phyloP scores from a whole-genome alignment of 2,797 vertebrate species.

The Calcarius lapponicus region DNA sequence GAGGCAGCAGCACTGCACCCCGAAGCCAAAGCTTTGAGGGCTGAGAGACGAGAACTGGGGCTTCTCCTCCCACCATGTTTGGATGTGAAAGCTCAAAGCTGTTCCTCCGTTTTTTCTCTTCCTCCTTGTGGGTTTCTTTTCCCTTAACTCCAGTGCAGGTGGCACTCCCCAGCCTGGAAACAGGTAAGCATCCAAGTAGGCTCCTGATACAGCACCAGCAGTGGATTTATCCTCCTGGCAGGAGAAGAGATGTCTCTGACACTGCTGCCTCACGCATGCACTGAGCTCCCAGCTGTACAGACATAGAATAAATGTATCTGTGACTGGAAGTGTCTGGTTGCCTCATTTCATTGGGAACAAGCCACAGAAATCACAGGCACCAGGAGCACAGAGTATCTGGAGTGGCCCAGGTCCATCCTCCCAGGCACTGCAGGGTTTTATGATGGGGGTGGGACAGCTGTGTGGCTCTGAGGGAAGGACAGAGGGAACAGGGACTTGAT shows the following conservation, averaged over 20 bases:
- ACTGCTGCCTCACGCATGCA: constrained; percentile 32
- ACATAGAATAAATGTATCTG: constrained; percentile 53
- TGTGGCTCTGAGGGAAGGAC: background rate
- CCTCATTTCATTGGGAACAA: constrained; percentile 20
- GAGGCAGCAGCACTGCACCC: background rate
- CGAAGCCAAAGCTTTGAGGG: background rate
- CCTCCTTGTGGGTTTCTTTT: background rate
- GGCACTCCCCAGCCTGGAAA: constrained; percentile 23
- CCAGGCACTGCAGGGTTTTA: background rate
- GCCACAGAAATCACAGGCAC: background rate
- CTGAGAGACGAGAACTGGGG: background rate
- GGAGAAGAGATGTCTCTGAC: background rate
- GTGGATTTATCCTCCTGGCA: background rate
- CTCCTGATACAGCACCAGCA: background rate
- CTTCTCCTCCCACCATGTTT: background rate
- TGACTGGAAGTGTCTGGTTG: constrained; percentile 22
- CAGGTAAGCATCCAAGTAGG: constrained; percentile 29
- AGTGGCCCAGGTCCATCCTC: background rate
- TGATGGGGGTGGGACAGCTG: background rate
- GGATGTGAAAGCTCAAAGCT: constrained; percentile 1
- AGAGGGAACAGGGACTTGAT: background rate
- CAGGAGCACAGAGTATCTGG: background rate
- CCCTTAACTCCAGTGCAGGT: background rate
- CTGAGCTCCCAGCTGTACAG: constrained; percentile 55
- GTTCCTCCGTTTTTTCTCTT: background rate